Conservation (phyloP, 2,113 vertebrate genomes). For the Solenodon paradoxus region DNA sequence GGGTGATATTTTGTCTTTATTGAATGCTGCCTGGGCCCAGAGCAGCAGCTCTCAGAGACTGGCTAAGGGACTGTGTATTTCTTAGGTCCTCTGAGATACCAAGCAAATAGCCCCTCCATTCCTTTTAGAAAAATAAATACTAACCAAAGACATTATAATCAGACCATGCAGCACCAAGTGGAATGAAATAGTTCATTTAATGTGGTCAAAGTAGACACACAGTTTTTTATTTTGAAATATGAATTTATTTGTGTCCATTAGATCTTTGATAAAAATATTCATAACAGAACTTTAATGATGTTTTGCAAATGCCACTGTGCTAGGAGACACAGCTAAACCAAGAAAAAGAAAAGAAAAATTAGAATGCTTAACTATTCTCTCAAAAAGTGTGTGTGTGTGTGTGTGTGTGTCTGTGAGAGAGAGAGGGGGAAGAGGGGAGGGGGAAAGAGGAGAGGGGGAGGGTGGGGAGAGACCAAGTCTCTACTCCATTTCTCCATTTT, state of each 20-base stretch:
- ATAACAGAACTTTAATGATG: background rate
- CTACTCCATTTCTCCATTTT: too few species aligned
- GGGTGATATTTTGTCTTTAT: background rate
- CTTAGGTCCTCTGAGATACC: background rate
- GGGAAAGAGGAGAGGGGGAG: too few species aligned
- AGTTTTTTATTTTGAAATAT: background rate
- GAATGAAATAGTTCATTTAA: background rate
- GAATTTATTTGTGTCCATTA: background rate
- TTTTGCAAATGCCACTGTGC: background rate
- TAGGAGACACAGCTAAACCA: background rate
- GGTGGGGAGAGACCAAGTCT: background rate
- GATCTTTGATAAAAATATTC: background rate
- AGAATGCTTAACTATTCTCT: background rate
- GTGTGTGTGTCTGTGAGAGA: background rate
- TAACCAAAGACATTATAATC: background rate
- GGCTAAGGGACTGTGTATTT: background rate
- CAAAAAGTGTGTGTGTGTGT: background rate
- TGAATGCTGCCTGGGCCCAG: background rate
- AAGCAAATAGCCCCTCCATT: background rate
- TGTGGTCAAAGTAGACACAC: background rate
- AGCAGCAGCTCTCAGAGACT: background rate
- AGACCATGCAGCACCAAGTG: too few species aligned
- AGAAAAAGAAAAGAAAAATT: background rate
- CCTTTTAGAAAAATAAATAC: constrained; percentile 9
- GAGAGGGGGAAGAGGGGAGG: too few species aligned